Conservation (phyloP, 2,797 vertebrate species). For the Coendou prehensilis region DNA sequence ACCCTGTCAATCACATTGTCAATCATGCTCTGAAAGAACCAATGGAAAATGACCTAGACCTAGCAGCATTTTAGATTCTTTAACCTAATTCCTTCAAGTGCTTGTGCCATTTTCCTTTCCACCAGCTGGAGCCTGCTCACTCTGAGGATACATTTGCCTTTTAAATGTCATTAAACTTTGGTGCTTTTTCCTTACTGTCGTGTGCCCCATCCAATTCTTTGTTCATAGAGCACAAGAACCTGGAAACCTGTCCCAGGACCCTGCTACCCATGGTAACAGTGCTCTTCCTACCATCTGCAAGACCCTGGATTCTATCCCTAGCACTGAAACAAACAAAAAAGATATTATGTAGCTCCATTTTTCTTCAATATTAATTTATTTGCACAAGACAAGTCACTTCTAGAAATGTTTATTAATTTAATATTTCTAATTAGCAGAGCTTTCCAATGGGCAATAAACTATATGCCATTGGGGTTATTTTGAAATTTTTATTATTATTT, state of each 20-base stretch:
- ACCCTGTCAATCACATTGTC: neutral
- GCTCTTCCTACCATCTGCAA: neutral
- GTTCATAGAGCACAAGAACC: neutral
- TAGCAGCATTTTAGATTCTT: neutral
- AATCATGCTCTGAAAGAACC: neutral
- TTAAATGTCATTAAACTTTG: neutral
- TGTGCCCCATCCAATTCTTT: neutral
- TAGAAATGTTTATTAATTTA: conserved; percentile 48
- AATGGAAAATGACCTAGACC: neutral
- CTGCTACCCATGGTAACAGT: neutral
- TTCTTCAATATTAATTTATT: conserved; percentile 48
- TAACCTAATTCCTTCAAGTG: neutral
- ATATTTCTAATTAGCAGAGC: conserved; percentile 3
- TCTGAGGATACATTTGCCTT: neutral
- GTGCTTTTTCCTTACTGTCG: neutral
- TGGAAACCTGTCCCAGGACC: neutral
- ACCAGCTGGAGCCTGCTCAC: neutral
- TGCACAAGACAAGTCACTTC: conserved; percentile 55
- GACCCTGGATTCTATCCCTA: neutral
- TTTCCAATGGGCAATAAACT: neutral
- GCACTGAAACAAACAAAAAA: neutral
- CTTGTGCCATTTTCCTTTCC: neutral
- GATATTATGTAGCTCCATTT: neutral
- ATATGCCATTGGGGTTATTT: neutral
- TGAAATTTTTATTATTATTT: conserved; percentile 8